phyloP scores from a whole-genome alignment of 2,888 invertebrate genomes.

The Micropterix aruncella region DNA sequence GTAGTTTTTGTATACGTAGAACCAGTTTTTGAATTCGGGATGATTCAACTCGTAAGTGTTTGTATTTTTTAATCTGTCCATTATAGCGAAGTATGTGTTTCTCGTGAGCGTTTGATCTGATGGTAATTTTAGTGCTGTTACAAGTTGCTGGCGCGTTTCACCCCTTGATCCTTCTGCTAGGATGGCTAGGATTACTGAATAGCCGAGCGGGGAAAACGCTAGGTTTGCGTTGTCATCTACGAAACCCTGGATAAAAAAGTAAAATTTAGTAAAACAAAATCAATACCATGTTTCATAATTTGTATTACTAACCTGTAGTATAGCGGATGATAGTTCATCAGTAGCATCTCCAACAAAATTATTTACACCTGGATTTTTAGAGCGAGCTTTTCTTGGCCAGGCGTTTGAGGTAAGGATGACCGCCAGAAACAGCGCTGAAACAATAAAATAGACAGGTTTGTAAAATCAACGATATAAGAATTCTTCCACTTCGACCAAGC shows the following conservation, averaged over 20 bases:
- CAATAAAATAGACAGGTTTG: too few relatives aligned
- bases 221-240: constrained; percentile 40
- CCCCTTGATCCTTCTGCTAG: constrained; percentile 47
- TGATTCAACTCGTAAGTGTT: constrained; percentile 33
- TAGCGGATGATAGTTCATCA: constrained; percentile 34
- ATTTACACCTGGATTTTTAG: constrained; percentile 22
- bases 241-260: constrained; percentile 26
- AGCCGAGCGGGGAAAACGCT: constrained; percentile 50
- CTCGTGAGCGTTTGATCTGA: constrained; percentile 30
- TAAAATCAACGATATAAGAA: too few relatives aligned
- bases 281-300: too few relatives aligned
- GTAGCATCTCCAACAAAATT: constrained; percentile 38
- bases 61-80: constrained; percentile 35
- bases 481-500: too few relatives aligned
- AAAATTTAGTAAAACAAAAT: neutral
- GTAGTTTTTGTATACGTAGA: constrained; percentile 52
- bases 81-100: constrained; percentile 31
- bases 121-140: constrained; percentile 39
- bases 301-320: constrained; percentile 42
- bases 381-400: constrained; percentile 26
- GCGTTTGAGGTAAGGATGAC: constrained; percentile 22
- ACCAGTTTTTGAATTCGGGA: constrained; percentile 50
- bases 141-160: constrained; percentile 42
- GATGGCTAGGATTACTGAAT: constrained; percentile 45
- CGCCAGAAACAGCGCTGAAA: constrained; percentile 21